A percentile compares a stretch with the other conserved stretches of the same genome.
Conservation (phyloP, 2,888 invertebrate species). For the Tachina lurida region DNA sequence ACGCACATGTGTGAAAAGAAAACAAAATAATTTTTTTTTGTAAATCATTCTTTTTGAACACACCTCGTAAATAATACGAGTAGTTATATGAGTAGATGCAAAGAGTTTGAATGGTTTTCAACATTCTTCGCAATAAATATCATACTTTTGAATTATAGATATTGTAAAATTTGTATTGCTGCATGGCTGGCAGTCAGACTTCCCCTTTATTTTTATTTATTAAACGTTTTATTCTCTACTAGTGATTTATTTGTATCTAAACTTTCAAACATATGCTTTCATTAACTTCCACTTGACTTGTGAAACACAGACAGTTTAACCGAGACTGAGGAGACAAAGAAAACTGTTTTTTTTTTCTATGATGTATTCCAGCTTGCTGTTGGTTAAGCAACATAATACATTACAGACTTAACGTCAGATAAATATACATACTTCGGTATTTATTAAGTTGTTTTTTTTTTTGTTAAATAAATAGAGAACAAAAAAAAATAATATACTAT, state of each 20-base stretch:
- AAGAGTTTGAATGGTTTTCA: too few species aligned
- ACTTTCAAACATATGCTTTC: slow-evolving; percentile 52
- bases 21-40: too few species aligned
- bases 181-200: neutral
- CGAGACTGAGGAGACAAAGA: slow-evolving; percentile 14
- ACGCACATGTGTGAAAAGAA: too few species aligned
- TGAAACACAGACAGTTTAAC: slow-evolving; percentile 61
- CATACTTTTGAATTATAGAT: neutral
- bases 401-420: too few species aligned
- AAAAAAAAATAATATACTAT: slow-evolving; percentile 22
- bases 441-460: too few species aligned
- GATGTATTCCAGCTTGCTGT: too few species aligned
- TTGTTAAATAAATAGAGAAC: neutral
- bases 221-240: slow-evolving; percentile 31
- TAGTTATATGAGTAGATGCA: too few species aligned
- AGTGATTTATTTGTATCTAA: slow-evolving; percentile 17
- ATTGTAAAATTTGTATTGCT: slow-evolving; percentile 36
- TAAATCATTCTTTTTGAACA: too few species aligned
- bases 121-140: neutral
- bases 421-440: too few species aligned
- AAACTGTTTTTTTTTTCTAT: too few species aligned
- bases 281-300: slow-evolving; percentile 67
- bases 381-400: too few species aligned
- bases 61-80: too few species aligned
- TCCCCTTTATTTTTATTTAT: neutral